Conservation (phyloP, 2,888 invertebrate species). For the Deilephila elpenor region DNA sequence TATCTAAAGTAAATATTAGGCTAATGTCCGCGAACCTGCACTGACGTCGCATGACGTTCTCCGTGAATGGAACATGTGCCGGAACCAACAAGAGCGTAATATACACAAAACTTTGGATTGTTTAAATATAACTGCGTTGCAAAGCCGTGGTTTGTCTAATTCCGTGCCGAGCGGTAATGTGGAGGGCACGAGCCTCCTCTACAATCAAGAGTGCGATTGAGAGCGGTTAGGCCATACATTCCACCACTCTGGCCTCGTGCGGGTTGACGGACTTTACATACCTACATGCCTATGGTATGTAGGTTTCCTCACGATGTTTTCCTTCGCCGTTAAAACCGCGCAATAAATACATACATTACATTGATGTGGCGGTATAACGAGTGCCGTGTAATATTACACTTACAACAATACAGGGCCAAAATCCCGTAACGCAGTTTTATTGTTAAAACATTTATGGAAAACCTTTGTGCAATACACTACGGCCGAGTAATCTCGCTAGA, state of each 20-base stretch:
- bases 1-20: neutral
- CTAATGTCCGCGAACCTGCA: neutral
- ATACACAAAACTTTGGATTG: neutral
- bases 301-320: too few relatives aligned
- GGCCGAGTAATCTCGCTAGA: slow-evolving; percentile 9
- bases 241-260: too few relatives aligned
- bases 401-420: neutral
- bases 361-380: too few relatives aligned
- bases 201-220: too few relatives aligned
- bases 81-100: neutral
- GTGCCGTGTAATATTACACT: too few relatives aligned
- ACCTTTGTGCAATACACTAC: slow-evolving; percentile 14
- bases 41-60: neutral
- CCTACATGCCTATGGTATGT: too few relatives aligned
- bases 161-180: too few relatives aligned
- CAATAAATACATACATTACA: too few relatives aligned
- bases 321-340: too few relatives aligned
- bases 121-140: neutral
- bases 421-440: neutral
- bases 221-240: too few relatives aligned
- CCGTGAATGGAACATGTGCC: neutral
- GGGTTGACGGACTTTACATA: too few relatives aligned
- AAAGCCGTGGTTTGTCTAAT: neutral
- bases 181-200: too few relatives aligned
- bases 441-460: slow-evolving; percentile 13